Evolutionary conservation across 2,113 vertebrate species (phyloP).

Genomic region (Dicrurus megarhynchus): DNA sequence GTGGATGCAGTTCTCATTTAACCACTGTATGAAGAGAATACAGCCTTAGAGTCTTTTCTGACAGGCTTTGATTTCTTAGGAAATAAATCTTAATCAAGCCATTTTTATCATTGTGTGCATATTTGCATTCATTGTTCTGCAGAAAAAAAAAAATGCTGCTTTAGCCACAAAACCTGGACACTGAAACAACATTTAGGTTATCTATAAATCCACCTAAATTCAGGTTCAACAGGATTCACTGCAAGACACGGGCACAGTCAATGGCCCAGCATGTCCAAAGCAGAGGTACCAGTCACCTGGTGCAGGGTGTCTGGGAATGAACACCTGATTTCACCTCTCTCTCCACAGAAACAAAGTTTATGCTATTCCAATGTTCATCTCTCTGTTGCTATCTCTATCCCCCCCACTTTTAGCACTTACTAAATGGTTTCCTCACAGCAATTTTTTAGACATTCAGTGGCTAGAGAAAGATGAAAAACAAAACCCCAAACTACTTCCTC

Average conservation of each 20-base stretch:
- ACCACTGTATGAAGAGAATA: neutral
- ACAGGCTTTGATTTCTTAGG: neutral
- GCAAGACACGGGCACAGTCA: neutral
- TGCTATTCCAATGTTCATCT: neutral
- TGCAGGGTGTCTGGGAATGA: neutral
- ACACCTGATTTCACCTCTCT: neutral
- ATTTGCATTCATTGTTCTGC: neutral
- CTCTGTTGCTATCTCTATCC: neutral
- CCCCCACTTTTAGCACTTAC: neutral
- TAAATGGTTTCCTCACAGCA: neutral
- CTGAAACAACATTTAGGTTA: neutral
- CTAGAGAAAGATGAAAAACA: neutral
- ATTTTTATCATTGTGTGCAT: neutral
- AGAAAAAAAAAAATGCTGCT: neutral
- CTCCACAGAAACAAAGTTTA: neutral
- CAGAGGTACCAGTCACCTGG: fast-evolving
- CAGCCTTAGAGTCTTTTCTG: neutral
- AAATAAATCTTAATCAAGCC: neutral
- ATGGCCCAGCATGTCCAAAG: neutral
- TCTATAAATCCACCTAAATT: neutral
- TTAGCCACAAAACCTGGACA: neutral
- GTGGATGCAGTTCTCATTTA: neutral
- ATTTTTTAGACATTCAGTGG: neutral
- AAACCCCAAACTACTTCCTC: neutral
- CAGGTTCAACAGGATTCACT: neutral